phyloP scores from a whole-genome alignment of 2,113 vertebrate genomes.

The Formicarius rufipectus region DNA sequence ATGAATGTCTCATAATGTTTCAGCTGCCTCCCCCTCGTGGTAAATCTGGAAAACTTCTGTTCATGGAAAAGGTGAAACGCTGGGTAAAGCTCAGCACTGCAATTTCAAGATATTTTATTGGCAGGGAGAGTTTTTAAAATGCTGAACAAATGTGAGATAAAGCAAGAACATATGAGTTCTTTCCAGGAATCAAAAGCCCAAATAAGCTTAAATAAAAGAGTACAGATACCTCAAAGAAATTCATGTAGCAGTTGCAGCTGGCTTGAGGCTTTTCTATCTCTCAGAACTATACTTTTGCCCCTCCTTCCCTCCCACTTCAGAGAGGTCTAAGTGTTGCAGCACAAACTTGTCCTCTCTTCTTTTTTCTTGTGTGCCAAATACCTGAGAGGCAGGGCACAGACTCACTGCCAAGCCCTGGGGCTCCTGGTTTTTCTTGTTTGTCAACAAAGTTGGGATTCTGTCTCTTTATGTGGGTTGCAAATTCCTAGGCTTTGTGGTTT shows the following conservation, averaged over 20 bases:
- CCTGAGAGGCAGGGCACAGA: background rate
- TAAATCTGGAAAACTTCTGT: background rate
- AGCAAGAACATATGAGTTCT: background rate
- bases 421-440: background rate
- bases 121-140: background rate
- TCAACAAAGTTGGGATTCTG: background rate
- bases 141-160: background rate
- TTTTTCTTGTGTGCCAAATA: background rate
- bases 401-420: background rate
- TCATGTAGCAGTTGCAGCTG: background rate
- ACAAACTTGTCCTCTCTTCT: background rate
- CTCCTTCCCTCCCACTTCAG: background rate
- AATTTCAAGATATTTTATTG: background rate
- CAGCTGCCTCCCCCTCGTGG: conserved; percentile 51
- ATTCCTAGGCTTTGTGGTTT: background rate
- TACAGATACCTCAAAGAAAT: background rate
- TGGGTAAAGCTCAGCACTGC: background rate
- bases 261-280: background rate
- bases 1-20: background rate
- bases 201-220: background rate
- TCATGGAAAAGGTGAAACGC: background rate
- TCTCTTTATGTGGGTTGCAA: background rate
- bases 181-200: background rate
- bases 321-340: background rate
- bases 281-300: background rate